A percentile compares a stretch with the other conserved stretches of the same genome.
Conservation (phyloP, 1,140 invertebrate species). For the Metaphire vulgaris region DNA sequence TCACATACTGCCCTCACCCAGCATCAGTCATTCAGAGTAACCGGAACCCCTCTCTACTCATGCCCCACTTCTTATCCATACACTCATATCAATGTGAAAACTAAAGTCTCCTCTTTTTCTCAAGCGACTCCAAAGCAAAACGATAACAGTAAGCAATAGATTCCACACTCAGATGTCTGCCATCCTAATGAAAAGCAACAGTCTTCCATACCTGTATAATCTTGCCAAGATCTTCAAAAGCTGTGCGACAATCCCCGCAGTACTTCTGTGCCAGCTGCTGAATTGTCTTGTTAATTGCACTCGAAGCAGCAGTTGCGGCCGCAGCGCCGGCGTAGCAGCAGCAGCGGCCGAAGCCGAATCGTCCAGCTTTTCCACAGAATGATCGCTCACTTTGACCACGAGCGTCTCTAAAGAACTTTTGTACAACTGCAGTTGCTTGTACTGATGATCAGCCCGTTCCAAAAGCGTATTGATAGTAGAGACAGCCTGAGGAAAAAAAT, state of each 20-base stretch:
- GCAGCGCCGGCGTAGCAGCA: slow-evolving; percentile 10
- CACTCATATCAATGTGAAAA: no score
- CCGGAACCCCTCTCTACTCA: no score
- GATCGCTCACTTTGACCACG: slow-evolving; percentile 54
- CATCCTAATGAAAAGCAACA: no score
- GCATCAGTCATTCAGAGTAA: no score
- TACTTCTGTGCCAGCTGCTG: slow-evolving; percentile 77
- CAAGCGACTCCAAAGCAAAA: no score
- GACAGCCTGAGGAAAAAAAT: slow-evolving; percentile 56
- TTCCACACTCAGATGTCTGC: no score
- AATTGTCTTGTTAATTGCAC: slow-evolving; percentile 55
- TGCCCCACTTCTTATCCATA: no score
- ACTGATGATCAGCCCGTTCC: slow-evolving; percentile 89
- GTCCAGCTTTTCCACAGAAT: slow-evolving; percentile 21
- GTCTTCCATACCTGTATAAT: slow-evolving; percentile 69
- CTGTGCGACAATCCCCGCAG: slow-evolving; percentile 84
- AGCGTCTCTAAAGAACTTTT: slow-evolving; percentile 82
- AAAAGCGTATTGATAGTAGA: slow-evolving; percentile 78
- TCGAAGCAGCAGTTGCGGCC: neutral
- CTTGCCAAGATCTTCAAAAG: slow-evolving; percentile 92
- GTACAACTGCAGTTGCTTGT: slow-evolving; percentile 70
- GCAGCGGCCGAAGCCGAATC: slow-evolving; percentile 9
- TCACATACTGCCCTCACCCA: no score
- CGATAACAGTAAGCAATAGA: no score
- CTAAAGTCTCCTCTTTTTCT: no score